These are phyloP conservation scores for Belonocnema kinseyi DNA, from an alignment of 1,140 invertebrate genomes.

Conservation along the genomic window DNA sequence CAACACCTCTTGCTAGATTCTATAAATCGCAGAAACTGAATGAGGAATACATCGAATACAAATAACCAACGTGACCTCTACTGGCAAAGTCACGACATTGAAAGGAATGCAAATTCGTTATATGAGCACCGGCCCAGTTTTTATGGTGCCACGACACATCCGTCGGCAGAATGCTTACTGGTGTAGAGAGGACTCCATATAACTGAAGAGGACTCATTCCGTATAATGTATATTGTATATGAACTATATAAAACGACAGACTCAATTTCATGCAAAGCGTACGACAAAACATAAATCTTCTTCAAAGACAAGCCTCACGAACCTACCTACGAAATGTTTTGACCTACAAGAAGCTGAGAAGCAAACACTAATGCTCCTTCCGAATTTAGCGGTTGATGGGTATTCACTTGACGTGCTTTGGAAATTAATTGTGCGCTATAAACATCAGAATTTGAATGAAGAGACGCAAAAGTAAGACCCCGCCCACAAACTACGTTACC, in stretches of 20 bases:
- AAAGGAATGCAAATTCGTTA: slow-evolving; percentile 72
- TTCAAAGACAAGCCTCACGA: background rate
- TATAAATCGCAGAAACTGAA: slow-evolving; percentile 66
- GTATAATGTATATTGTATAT: background rate
- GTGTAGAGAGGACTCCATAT: slow-evolving; percentile 58
- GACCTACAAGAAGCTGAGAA: slow-evolving; percentile 26
- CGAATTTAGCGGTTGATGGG: slow-evolving; percentile 26
- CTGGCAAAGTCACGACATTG: slow-evolving; percentile 65
- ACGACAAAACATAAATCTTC: background rate
- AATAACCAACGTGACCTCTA: slow-evolving; percentile 68
- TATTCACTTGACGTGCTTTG: background rate
- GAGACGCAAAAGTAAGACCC: background rate
- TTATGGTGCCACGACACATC: slow-evolving; percentile 47
- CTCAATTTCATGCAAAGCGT: background rate
- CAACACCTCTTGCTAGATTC: slow-evolving; percentile 58
- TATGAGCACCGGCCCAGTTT: slow-evolving; percentile 64
- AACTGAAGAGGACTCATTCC: slow-evolving; percentile 36
- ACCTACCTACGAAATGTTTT: background rate
- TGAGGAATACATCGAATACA: slow-evolving; percentile 69
- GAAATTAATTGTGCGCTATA: background rate
- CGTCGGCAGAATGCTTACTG: slow-evolving; percentile 38
- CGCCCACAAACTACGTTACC: too few relatives aligned
- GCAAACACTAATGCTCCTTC: slow-evolving; percentile 16
- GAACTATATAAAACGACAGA: background rate
- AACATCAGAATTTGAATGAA: slow-evolving; percentile 3